Conservation (phyloP, 2,797 vertebrate species). For the Agapornis canus region DNA sequence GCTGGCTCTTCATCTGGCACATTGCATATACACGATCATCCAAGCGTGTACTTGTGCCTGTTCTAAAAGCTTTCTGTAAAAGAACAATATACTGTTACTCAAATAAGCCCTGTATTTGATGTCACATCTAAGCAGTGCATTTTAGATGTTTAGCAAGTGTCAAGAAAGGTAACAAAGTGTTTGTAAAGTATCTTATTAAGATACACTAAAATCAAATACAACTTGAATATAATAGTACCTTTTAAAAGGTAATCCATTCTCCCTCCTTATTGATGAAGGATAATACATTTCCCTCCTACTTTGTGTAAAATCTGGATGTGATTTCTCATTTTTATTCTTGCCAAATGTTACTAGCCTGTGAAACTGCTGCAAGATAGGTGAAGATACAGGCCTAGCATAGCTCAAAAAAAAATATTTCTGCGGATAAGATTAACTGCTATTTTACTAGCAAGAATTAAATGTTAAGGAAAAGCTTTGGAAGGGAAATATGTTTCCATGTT, state of each 20-base stretch:
- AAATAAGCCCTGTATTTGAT: not conserved
- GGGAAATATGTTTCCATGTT: not conserved
- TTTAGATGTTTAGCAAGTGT: not conserved
- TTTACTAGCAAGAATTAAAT: not conserved
- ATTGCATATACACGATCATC: conserved; percentile 95
- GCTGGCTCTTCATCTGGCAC: conserved; percentile 97
- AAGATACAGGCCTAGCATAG: not conserved
- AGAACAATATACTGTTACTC: not conserved
- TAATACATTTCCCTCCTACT: not conserved
- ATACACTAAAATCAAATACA: not conserved
- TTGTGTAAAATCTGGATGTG: not conserved
- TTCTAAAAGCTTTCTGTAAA: conserved; percentile 91
- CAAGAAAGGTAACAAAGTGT: not conserved
- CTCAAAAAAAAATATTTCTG: not conserved
- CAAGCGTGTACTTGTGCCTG: conserved; percentile 90
- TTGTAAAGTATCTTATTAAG: not conserved
- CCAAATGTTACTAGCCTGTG: not conserved
- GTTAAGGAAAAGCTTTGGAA: not conserved
- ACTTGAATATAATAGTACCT: not conserved
- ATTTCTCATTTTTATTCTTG: not conserved
- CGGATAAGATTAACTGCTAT: not conserved
- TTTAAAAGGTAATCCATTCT: not conserved
- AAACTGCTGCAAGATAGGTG: not conserved
- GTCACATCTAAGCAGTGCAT: not conserved
- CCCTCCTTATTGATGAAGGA: not conserved